Conservation (phyloP, 2,113 vertebrate genomes). For the Mobula hypostoma region DNA sequence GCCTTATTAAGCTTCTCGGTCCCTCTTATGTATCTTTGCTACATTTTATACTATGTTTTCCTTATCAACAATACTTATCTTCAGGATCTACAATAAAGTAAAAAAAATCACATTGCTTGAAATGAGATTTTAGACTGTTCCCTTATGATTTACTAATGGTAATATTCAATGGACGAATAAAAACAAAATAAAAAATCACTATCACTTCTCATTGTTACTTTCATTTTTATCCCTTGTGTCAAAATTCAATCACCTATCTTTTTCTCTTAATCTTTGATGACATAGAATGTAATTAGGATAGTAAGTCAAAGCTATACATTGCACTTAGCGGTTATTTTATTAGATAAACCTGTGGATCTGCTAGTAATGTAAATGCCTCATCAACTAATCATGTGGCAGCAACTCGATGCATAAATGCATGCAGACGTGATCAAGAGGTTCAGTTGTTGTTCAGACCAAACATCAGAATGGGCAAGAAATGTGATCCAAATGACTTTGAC, state of each 20-base stretch:
- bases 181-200: neutral
- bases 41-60: neutral
- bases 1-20: neutral
- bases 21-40: neutral
- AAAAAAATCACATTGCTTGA: neutral
- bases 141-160: neutral
- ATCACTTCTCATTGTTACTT: neutral
- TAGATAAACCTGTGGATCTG: no score
- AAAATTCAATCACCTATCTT: neutral
- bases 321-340: no score
- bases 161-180: neutral
- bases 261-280: neutral
- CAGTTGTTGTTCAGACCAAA: no score
- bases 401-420: no score
- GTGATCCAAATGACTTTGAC: no score
- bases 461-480: no score
- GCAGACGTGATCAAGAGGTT: no score
- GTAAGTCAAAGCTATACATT: neutral
- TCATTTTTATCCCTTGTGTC: neutral
- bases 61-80: neutral
- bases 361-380: no score
- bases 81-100: neutral
- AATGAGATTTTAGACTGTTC: neutral
- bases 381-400: no score
- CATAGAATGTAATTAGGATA: neutral